phyloP scores from a whole-genome alignment of 2,797 vertebrate genomes.

The Acanthornis magna region DNA sequence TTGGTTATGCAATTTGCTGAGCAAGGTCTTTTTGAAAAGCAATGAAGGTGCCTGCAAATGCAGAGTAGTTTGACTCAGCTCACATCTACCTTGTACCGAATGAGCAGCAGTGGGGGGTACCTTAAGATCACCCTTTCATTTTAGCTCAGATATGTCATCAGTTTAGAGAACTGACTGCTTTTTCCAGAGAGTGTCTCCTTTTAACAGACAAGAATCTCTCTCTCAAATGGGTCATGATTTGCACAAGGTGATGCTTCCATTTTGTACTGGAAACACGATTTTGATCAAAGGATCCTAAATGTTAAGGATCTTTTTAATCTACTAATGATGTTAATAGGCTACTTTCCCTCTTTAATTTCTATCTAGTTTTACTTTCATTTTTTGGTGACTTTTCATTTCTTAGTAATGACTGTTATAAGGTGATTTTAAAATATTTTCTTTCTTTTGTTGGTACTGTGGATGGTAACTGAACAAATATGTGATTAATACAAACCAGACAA shows the following conservation, averaged over 20 bases:
- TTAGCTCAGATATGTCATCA: background rate
- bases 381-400: background rate
- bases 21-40: background rate
- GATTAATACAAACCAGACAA: background rate
- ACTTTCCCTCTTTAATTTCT: background rate
- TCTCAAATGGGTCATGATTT: background rate
- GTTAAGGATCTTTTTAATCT: background rate
- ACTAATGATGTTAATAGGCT: background rate
- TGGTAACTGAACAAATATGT: background rate
- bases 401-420: background rate
- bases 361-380: background rate
- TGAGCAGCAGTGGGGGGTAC: background rate
- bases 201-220: background rate
- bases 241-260: background rate
- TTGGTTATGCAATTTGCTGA: background rate
- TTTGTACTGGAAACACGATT: background rate
- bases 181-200: background rate
- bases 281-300: background rate
- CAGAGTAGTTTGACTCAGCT: background rate
- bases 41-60: background rate
- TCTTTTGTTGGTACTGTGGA: background rate
- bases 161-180: background rate
- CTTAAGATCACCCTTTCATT: background rate
- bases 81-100: background rate
- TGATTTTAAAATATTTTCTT: background rate